Conservation (phyloP, 2,113 vertebrate species). For the Marmota flaviventris region DNA sequence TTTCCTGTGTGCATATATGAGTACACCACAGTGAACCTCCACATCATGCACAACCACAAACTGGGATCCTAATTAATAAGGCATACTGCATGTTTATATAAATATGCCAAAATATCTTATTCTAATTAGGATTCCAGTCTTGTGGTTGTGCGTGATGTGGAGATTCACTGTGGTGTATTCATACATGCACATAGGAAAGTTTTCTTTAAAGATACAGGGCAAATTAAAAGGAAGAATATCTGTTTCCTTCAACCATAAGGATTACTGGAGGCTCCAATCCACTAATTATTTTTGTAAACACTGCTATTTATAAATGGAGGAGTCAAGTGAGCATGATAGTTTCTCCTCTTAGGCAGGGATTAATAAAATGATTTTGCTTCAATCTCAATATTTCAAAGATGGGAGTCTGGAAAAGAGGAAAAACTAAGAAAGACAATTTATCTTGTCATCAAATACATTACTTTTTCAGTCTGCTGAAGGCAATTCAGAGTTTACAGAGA, state of each 20-base stretch:
- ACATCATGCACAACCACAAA: too few relatives aligned
- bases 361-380: constrained; percentile 18
- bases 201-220: not conserved
- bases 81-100: too few relatives aligned
- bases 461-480: constrained; percentile 41
- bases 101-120: too few relatives aligned
- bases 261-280: not conserved
- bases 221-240: not conserved
- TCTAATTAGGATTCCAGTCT: too few relatives aligned
- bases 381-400: not conserved
- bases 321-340: not conserved
- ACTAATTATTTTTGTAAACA: not conserved
- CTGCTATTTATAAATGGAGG: not conserved
- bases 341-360: not conserved
- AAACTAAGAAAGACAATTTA: constrained; percentile 35
- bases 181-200: too few relatives aligned
- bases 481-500: constrained; percentile 55
- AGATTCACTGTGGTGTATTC: too few relatives aligned
- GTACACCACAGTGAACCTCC: too few relatives aligned
- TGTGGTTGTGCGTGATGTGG: too few relatives aligned
- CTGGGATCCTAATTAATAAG: too few relatives aligned
- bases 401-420: not conserved
- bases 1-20: too few relatives aligned
- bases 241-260: not conserved
- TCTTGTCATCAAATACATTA: constrained; percentile 50